Evolutionary conservation across 2,113 vertebrate genomes (phyloP), one percentile per base, ranked within the genome.

Genomic region (Grallaria varia): DNA sequence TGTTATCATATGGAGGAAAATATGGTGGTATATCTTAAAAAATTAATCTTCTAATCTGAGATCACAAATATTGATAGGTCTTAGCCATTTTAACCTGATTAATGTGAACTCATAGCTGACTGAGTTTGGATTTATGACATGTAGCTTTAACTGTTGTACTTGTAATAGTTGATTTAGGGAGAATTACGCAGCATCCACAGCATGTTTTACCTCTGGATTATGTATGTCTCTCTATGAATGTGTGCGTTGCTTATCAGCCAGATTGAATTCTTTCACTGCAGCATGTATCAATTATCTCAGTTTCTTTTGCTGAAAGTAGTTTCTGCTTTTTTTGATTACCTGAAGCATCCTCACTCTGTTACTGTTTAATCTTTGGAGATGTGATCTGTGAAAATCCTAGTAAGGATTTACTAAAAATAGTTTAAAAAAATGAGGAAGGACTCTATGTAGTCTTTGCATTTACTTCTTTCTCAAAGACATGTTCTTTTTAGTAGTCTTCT

Each of bases 21-120:
- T 81, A 79, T 0, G 6, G 33, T 75, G 66, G 12, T 37, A 11
- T 40, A 55, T 68, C 73, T 92, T 81, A 45, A 68, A 91, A 95
- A 90, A 76, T 11, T 52, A 58, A 74, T 85, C 59, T 80, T 86
- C 89, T 87, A 85, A 87, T 76, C 28, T 94, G 67, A 91, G n/a
- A 85, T 21, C 6, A 8, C 49, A 91, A 59, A 85, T 91, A 60
- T 30, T 83, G 62, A 90, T 85, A 93, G 18, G 23, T 33, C 23
- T 80, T 85, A 78, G 68, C 24, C 31, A 28, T 94, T 95, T 89
- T 68, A 79, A 79, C 55, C 50, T 71, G 45, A 71, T 82, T 63
- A 85, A 66, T 76, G n/a, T 39, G 58, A 88, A 53, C 33, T 88
- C 53, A 19, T 79, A 50, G 58, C 87, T 90, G 62, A 67, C 27